phyloP scores from a whole-genome alignment of 2,797 vertebrate species.

The Cyprinella venusta region DNA sequence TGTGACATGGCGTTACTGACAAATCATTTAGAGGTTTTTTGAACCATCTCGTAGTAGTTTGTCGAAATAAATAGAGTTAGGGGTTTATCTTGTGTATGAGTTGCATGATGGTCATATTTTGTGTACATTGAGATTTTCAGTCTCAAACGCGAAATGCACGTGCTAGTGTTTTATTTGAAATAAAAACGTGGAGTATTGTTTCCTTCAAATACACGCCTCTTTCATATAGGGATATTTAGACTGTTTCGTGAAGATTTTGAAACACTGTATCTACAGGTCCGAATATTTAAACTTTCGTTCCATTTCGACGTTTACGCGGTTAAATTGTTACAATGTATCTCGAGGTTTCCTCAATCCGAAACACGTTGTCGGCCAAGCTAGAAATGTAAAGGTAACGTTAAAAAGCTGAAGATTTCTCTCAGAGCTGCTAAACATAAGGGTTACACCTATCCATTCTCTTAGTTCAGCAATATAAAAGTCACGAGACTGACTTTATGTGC shows the following conservation, averaged over 20 bases:
- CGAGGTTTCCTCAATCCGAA: constrained; percentile 4
- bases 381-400: background rate
- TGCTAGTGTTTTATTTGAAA: background rate
- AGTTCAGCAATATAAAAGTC: background rate
- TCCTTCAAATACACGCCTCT: background rate
- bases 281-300: background rate
- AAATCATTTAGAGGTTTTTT: background rate
- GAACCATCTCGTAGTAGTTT: background rate
- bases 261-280: background rate
- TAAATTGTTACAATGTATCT: constrained; percentile 1
- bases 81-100: background rate
- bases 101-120: background rate
- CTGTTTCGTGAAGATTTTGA: no score
- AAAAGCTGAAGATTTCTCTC: background rate
- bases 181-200: background rate
- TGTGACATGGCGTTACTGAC: background rate
- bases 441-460: background rate
- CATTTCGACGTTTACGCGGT: background rate
- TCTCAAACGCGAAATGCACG: background rate
- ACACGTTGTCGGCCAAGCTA: background rate
- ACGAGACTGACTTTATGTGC: background rate
- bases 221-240: background rate
- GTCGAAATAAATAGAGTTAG: no score
- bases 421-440: background rate
- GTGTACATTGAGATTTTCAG: background rate